phyloP scores from a whole-genome alignment of 2,888 invertebrate species.

The Kryphioiulus occultus region DNA sequence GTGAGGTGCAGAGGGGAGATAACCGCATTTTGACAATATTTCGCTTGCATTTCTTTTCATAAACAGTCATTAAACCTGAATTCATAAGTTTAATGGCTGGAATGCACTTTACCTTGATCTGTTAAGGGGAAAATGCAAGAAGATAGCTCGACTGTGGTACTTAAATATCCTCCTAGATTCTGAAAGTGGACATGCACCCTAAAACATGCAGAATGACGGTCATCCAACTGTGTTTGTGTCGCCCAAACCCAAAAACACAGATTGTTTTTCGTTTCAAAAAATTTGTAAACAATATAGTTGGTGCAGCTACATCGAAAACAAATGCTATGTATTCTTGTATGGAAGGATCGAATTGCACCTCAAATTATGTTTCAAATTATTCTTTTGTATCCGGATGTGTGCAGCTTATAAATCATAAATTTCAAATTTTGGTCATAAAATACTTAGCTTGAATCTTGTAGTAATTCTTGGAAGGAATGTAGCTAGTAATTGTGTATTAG shows the following conservation, averaged over 20 bases:
- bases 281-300: background rate
- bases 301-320: background rate
- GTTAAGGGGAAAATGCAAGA: background rate
- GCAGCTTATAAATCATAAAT: background rate
- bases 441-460: background rate
- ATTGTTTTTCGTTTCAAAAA: background rate
- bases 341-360: background rate
- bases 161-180: background rate
- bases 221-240: background rate
- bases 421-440: background rate
- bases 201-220: background rate
- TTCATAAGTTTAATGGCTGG: background rate
- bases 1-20: background rate
- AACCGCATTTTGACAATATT: background rate
- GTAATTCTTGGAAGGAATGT: background rate
- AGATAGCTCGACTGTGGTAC: background rate
- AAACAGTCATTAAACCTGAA: constrained; percentile 28
- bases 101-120: background rate
- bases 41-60: background rate
- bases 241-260: background rate
- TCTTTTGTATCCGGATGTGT: background rate
- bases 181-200: constrained; percentile 32
- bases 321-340: background rate
- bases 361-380: background rate
- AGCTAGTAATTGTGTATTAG: background rate